Evolutionary conservation across 2,797 vertebrate species (phyloP).

Genomic region (Amniataba percoides): DNA sequence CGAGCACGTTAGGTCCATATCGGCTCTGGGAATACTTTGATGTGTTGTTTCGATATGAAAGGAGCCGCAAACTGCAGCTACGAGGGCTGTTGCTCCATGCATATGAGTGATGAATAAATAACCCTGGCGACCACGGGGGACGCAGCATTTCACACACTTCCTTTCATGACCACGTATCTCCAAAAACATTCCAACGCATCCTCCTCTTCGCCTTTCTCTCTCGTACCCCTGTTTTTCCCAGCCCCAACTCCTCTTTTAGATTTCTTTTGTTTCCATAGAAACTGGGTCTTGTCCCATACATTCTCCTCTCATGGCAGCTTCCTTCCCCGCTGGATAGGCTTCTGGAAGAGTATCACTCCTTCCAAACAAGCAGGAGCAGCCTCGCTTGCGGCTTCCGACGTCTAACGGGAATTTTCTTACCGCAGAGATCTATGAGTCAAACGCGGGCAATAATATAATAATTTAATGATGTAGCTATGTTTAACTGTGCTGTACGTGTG

Average conservation of each 20-base stretch:
- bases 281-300: slow-evolving; percentile 76
- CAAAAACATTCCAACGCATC: slow-evolving; percentile 62
- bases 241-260: slow-evolving; percentile 59
- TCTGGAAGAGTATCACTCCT: slow-evolving; percentile 66
- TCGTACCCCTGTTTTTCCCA: slow-evolving; percentile 34
- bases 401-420: slow-evolving; percentile 49
- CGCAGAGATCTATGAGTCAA: slow-evolving; percentile 58
- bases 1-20: slow-evolving; percentile 12
- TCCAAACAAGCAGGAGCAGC: slow-evolving; percentile 55
- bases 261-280: slow-evolving; percentile 85
- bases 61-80: slow-evolving; percentile 15
- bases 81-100: slow-evolving; percentile 20
- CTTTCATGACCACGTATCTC: slow-evolving; percentile 54
- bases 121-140: slow-evolving; percentile 48
- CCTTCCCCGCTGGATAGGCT: slow-evolving; percentile 61
- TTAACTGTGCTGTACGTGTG: not conserved
- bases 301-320: slow-evolving; percentile 62
- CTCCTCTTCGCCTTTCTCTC: slow-evolving; percentile 39
- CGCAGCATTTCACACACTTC: slow-evolving; percentile 33
- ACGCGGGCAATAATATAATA: slow-evolving; percentile 34
- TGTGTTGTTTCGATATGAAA: slow-evolving; percentile 47
- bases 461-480: slow-evolving; percentile 23
- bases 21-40: slow-evolving; percentile 40
- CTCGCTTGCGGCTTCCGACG: slow-evolving; percentile 48
- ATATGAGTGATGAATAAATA: slow-evolving; percentile 65